Conservation (phyloP, 2,797 vertebrate species). For the Dallia pectoralis region DNA sequence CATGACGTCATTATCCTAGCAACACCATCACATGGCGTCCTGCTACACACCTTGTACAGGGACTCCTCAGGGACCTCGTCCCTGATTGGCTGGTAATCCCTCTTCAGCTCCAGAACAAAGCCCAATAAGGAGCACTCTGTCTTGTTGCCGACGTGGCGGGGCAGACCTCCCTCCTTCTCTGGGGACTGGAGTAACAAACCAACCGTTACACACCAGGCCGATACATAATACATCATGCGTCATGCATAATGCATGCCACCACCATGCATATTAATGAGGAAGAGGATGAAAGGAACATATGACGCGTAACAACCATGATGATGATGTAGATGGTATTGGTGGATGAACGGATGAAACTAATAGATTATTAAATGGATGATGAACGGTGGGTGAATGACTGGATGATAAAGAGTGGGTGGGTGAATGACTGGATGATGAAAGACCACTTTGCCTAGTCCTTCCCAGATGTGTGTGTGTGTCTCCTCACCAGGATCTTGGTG, state of each 20-base stretch:
- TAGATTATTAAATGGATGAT: too few species aligned
- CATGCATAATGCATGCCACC: neutral
- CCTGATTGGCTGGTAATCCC: constrained; percentile 91
- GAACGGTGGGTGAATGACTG: too few species aligned
- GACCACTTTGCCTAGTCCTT: too few species aligned
- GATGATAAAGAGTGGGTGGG: too few species aligned
- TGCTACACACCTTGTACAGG: constrained; percentile 80
- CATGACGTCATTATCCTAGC: too few species aligned
- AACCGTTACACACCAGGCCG: neutral
- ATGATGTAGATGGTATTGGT: too few species aligned
- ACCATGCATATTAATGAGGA: neutral
- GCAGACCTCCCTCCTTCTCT: constrained; percentile 93
- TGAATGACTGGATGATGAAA: too few species aligned
- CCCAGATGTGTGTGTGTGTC: constrained; percentile 3
- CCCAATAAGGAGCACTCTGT: constrained; percentile 93
- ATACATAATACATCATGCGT: neutral
- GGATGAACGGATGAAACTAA: too few species aligned
- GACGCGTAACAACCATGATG: neutral
- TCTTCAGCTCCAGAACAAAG: constrained; percentile 86
- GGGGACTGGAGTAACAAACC: constrained; percentile 75
- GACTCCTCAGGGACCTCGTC: constrained; percentile 93
- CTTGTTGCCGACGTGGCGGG: constrained; percentile 96
- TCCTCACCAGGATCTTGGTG: too few species aligned
- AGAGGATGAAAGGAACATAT: neutral
- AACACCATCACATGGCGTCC: too few species aligned